These are phyloP conservation scores for Prosopocoilus inquinatus DNA, from an alignment of 2,888 invertebrate species.

Conservation along the genomic window DNA sequence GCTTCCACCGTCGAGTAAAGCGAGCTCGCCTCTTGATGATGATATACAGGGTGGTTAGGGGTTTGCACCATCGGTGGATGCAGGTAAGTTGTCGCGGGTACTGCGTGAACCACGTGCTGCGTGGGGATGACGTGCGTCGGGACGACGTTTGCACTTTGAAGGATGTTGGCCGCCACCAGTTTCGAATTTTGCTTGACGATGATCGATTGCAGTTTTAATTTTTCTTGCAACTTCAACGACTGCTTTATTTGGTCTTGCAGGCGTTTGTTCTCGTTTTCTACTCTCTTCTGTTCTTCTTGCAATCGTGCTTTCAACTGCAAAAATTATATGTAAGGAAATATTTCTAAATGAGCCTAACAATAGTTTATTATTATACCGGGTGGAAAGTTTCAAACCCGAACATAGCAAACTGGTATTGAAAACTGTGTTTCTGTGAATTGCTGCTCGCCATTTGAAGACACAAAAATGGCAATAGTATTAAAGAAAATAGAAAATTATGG, in stretches of 20 bases:
- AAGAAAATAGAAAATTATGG: no score
- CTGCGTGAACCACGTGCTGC: conserved; percentile 12
- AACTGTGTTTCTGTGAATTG: no score
- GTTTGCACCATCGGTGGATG: conserved; percentile 19
- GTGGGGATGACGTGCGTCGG: conserved; percentile 15
- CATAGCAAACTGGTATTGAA: no score
- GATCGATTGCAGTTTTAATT: conserved; percentile 44
- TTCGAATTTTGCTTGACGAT: conserved; percentile 32
- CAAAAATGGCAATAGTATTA: no score
- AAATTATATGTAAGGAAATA: neutral
- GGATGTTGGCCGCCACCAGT: conserved; percentile 21
- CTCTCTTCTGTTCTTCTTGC: conserved; percentile 45
- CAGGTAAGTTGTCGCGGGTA: conserved; percentile 7
- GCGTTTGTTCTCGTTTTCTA: conserved; percentile 45
- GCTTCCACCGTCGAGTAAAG: conserved; percentile 14
- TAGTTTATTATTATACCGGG: no score
- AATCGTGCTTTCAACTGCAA: conserved; percentile 46
- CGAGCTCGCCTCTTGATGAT: conserved; percentile 11
- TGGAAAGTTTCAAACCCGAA: no score
- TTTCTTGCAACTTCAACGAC: conserved; percentile 46
- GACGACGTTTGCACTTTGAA: conserved; percentile 13
- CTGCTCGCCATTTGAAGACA: no score
- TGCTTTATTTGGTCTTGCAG: conserved; percentile 47
- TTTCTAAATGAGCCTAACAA: no score
- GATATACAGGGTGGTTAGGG: conserved; percentile 18